Base-by-base conservation (phyloP, 1,140 invertebrate species). In the Metaphire vulgaris region DNA sequence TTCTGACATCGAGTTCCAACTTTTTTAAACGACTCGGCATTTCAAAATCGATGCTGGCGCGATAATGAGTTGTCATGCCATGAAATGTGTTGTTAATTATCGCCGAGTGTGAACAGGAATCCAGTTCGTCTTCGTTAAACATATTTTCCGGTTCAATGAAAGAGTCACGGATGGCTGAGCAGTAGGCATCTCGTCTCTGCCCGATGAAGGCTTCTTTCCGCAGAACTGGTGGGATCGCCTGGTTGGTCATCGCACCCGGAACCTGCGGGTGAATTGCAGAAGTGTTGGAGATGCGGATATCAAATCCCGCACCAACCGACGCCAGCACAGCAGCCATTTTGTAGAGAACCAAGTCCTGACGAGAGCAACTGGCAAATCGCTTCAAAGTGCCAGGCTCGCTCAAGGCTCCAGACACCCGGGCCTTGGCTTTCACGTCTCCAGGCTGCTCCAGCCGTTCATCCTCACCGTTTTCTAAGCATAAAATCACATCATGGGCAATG, bases 271-370 rank as follows among this genome's bases (percentile, higher is more conserved):
- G 72, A 41, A 73, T 91, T 76, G 91, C 91, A 71, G 79, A 78
- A 0, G 81, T 93, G 83, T 95, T 94, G 29, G 92, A 92, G 82
- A 94, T 89, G 81, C 93, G 89, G 30, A 98, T 91, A 87, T 97
- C 95, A 82, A 93, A 96, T 0, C 95, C 95, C 30, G 92, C 91
- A 0, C 91, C 93, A 16, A 97, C 91, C 26, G 92, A 90, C 0
- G 94, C 94, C 79, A 97, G 85, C 86, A 96, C 89, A 15, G 93
- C 92, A 32, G 92, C 92, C 86, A 96, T 93, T 83, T 96, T 95
- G 87, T 93, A 96, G 73, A 97, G 87, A 21, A 92, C 90, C 82
- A 92, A 85, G 83, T 96, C 93, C 76, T 94, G 90, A 80, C 92
- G 90, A 72, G 81, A 81, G 32, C 72, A 68, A 16, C 71, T 68